Conservation (phyloP, 1,140 invertebrate species). For the Polypedilum vanderplanki region DNA sequence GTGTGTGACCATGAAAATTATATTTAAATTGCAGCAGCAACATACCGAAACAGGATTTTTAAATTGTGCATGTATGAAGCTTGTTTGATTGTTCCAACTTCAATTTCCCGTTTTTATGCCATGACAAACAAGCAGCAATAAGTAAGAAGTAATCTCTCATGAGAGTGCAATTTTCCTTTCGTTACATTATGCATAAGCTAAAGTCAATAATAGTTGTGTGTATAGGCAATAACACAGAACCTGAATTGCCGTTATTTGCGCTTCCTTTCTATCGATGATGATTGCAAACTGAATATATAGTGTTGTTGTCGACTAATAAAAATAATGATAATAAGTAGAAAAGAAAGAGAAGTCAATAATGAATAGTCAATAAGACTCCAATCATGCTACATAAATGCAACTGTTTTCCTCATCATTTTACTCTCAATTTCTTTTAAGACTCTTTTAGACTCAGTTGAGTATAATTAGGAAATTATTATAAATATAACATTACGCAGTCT, state of each 20-base stretch:
- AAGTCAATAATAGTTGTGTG: neutral
- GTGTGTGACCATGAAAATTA: conserved; percentile 4
- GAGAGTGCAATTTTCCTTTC: conserved; percentile 12
- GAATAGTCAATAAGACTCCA: conserved; percentile 17
- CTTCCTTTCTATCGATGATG: neutral
- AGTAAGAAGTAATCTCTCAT: conserved; percentile 10
- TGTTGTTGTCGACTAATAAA: neutral
- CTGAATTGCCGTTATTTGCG: conserved; percentile 16
- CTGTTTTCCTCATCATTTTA: conserved; percentile 1
- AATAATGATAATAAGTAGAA: conserved; percentile 8
- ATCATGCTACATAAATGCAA: conserved; percentile 12
- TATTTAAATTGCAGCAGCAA: neutral
- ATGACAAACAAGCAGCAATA: neutral
- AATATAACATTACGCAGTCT: too few species aligned
- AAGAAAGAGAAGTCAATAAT: neutral
- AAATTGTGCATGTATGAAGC: neutral
- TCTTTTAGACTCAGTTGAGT: too few species aligned
- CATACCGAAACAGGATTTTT: neutral
- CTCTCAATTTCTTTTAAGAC: neutral
- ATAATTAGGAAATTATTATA: too few species aligned
- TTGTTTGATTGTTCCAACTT: too few species aligned
- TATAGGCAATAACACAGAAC: neutral
- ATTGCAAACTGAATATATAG: neutral
- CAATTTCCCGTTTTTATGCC: neutral
- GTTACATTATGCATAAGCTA: conserved; percentile 12